Base-by-base conservation (phyloP, 2,797 vertebrate species). In the Miichthys miiuy region DNA sequence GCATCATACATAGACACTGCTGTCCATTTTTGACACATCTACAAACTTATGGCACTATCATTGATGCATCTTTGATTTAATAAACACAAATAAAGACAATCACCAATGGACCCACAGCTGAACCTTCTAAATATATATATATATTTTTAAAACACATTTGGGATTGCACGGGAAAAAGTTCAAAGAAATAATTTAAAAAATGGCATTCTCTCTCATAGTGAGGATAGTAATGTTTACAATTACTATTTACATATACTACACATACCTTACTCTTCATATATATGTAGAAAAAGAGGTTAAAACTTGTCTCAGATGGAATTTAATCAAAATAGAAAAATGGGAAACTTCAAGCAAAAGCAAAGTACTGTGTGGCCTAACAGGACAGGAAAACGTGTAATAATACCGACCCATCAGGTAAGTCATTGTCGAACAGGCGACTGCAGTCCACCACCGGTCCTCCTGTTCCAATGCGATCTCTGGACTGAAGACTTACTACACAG, bases 361-460 rank as follows among this genome's bases (percentile, higher is more conserved):
- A 60, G 20, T 16, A 55, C 18, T 46, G n/a, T 6, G 14, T 14
- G 25, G 12, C 57, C 17, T n/a, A 44, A 50, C 1, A 18, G 8
- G 14, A 67, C 3, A 23, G 23, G 42, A 54, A 64, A 69, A 16
- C n/a, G 14, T 54, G 46, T 27, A 3, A 77, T 47, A 16, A 66
- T 63, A 89, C 97, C 96, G 91, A 99, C 97, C 97, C 97, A 41
- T 99, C 97, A 7, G 97, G 97, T 77, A 99, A 95, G 85, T 99
- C 97, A 64, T 99, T 99, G 89, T 98, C 97, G 72, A 99, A 99
- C 66, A 99, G 94, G 21, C 97, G 97, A 89, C 97, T 98, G 94
- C 97, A 99, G 84, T 99, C 97, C 81, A 99, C 97, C 75, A 98
- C 97, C 48, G 98, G 97, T 56, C 97, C 97, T 89, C 97, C 97